phyloP scores from a whole-genome alignment of 1,140 invertebrate genomes.

The Scaptomyza graminum region DNA sequence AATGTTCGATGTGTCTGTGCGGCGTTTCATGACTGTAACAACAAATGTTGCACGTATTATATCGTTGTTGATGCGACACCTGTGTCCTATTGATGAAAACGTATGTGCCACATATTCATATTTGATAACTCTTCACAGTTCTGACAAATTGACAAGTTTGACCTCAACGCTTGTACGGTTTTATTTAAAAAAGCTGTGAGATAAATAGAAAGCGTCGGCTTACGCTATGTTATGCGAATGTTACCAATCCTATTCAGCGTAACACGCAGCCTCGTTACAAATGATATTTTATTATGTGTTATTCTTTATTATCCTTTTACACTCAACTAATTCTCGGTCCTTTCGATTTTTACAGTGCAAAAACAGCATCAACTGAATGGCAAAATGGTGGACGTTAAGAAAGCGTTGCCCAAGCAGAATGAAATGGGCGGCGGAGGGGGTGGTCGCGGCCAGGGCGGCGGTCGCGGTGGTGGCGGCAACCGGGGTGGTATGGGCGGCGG shows the following conservation, averaged over 20 bases:
- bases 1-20: constrained; percentile 69
- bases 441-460: constrained; percentile 59
- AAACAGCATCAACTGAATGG: constrained; percentile 90
- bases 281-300: neutral
- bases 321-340: constrained; percentile 17
- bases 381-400: constrained; percentile 92
- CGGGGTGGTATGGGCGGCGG: constrained; percentile 59
- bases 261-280: constrained; percentile 80
- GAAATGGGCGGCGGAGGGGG: constrained; percentile 85
- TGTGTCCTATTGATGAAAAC: constrained; percentile 73
- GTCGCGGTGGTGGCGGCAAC: constrained; percentile 55
- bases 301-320: too few relatives aligned
- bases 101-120: constrained; percentile 44
- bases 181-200: constrained; percentile 85
- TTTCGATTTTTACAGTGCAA: constrained; percentile 85
- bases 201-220: constrained; percentile 70
- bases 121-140: constrained; percentile 40
- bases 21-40: constrained; percentile 80
- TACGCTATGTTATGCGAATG: constrained; percentile 80
- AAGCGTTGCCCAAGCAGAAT: constrained; percentile 89
- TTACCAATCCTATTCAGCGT: constrained; percentile 53
- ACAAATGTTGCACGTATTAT: constrained; percentile 69
- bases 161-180: constrained; percentile 23
- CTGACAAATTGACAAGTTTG: constrained; percentile 60
- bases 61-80: constrained; percentile 62